A percentile compares a stretch with the other conserved stretches of the same genome.
These are phyloP conservation scores for Agrochola lota DNA, from an alignment of 2,888 invertebrate genomes.

Conservation along the genomic window DNA sequence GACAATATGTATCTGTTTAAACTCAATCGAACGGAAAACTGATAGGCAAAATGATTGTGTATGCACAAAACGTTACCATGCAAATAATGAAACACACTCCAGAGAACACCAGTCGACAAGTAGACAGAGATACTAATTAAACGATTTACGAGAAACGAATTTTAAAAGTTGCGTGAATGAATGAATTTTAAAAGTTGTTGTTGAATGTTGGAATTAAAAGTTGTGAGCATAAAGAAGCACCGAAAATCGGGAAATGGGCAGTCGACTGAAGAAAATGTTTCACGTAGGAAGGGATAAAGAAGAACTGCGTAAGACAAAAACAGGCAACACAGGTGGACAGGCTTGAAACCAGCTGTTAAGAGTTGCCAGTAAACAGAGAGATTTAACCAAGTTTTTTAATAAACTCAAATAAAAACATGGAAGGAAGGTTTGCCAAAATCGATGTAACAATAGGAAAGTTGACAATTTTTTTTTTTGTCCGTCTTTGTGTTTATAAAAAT, in stretches of 20 bases:
- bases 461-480: too few relatives aligned
- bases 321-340: neutral
- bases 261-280: neutral
- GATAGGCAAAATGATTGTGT: conserved; percentile 63
- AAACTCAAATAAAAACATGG: neutral
- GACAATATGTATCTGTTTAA: conserved; percentile 62
- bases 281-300: neutral
- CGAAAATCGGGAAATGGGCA: neutral
- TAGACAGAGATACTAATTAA: conserved; percentile 3
- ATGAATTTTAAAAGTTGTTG: too few relatives aligned
- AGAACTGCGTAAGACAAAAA: neutral
- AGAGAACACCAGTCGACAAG: conserved; percentile 19
- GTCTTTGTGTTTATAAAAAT: too few relatives aligned
- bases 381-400: neutral
- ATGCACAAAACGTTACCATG: conserved; percentile 27
- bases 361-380: neutral
- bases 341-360: neutral
- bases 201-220: conserved; percentile 18
- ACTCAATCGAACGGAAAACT: conserved; percentile 66
- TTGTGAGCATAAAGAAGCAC: neutral
- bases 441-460: too few relatives aligned
- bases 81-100: conserved; percentile 28
- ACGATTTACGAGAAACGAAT: neutral
- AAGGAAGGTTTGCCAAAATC: conserved; percentile 10
- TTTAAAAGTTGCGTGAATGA: conserved; percentile 11